Base-by-base conservation (phyloP, 2,797 vertebrate species). In the Borostomias antarcticus region DNA sequence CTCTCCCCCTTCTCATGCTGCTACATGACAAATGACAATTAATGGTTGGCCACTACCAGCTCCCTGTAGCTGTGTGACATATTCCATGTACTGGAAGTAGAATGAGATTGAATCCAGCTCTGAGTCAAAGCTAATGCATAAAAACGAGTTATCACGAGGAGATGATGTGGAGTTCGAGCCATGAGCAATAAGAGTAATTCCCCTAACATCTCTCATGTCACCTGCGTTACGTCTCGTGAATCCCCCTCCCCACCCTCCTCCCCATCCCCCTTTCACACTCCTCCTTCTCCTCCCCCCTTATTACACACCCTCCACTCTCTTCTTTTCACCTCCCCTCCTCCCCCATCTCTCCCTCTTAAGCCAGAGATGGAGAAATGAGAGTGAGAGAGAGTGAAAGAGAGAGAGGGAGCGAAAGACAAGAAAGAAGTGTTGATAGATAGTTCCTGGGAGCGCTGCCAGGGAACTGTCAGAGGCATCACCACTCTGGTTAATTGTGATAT, bases 401-500 rank as follows among this genome's bases (percentile, higher is more conserved):
- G 37, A 66, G 26, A 51, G 25, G 23, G 17, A 32, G 19, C 4
- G 29, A 13, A 19, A 23, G 19, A 15, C 23, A 30, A 11, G 32
- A 40, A 40, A 25, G 33, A 58, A 40, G 33, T 37, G 33, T 25
- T 53, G 29, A 72, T 48, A 43, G 53, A 62, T 66, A 32, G 45
- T 35, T 33, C 19, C 33, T 52, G 37, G 74, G 58, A 54, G 23
- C 21, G 21, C 26, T 40, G 64, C 62, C 70, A 72, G 52, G 43
- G 25, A 65, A 23, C 57, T 61, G 63, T 70, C 59, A 48, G 35
- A 58, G n/a, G 47, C 3, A 28, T 64, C 66, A 56, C 48, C 70
- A 70, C 63, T 70, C 48, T 45, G 33, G 48, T 50, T 76, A 70
- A 73, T 76, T 66, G 63, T 69, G 70, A 70, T 73, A 76, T 67